Percentiles rank a stretch among this genome's conserved stretches.
These are phyloP conservation scores for Distichodus sexfasciatus DNA, from an alignment of 2,797 vertebrate species.

Conservation along the genomic window DNA sequence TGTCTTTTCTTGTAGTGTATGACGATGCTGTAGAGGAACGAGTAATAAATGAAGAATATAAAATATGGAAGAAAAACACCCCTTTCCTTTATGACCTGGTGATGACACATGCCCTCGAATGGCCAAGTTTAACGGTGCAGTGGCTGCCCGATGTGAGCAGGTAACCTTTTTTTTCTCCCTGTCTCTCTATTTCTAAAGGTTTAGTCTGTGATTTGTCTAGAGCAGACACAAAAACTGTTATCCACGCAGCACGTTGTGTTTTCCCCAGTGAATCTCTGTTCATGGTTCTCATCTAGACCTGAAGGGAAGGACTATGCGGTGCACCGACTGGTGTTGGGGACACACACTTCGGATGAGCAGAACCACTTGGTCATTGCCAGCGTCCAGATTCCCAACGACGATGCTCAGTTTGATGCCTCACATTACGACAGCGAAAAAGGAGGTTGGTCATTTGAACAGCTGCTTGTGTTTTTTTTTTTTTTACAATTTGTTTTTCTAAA, in stretches of 20 bases:
- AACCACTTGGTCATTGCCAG: slow-evolving; percentile 93
- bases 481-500: neutral
- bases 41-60: slow-evolving; percentile 84
- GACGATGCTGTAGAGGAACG: slow-evolving; percentile 84
- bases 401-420: slow-evolving; percentile 86
- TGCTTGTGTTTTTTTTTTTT: neutral
- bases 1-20: slow-evolving; percentile 62
- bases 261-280: neutral
- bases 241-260: neutral
- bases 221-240: too few relatives aligned
- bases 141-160: slow-evolving; percentile 83
- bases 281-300: slow-evolving; percentile 67
- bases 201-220: neutral
- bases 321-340: slow-evolving; percentile 88
- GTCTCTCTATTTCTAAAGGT: neutral
- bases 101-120: slow-evolving; percentile 83
- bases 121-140: slow-evolving; percentile 85
- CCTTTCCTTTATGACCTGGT: slow-evolving; percentile 83
- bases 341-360: slow-evolving; percentile 91
- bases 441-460: slow-evolving; percentile 64
- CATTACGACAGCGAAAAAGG: slow-evolving; percentile 92
- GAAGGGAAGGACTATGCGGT: slow-evolving; percentile 91
- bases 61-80: slow-evolving; percentile 87
- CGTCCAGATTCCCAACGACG: slow-evolving; percentile 91
- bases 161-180: slow-evolving; percentile 57